phyloP scores from a whole-genome alignment of 2,888 invertebrate species.

The Salpingus planirostris region DNA sequence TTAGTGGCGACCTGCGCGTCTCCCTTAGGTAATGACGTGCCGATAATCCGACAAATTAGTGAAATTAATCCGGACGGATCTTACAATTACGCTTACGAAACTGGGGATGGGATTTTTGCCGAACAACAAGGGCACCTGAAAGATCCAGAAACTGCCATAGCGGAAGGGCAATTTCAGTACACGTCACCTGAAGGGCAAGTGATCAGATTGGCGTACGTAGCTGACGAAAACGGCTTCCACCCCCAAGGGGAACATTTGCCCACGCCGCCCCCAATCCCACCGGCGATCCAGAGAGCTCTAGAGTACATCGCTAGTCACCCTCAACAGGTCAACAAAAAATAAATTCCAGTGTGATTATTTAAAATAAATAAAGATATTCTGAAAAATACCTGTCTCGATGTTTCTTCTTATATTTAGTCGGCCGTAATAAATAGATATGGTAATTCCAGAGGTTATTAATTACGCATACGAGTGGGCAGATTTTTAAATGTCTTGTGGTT shows the following conservation, averaged over 20 bases:
- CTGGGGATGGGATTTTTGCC: constrained; percentile 54
- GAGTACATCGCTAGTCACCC: constrained; percentile 7
- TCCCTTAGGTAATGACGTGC: neutral
- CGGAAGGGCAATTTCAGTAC: constrained; percentile 55
- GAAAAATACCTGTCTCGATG: no score
- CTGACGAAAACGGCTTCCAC: no score
- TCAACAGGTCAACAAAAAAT: no score
- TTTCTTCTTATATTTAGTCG: no score
- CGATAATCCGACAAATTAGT: neutral
- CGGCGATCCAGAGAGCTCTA: constrained; percentile 24
- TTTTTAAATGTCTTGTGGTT: no score
- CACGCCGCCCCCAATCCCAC: constrained; percentile 30
- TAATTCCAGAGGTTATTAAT: no score
- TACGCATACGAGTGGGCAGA: no score
- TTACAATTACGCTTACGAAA: constrained; percentile 51
- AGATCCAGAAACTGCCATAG: constrained; percentile 42
- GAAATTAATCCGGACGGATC: constrained; percentile 52
- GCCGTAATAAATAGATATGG: no score
- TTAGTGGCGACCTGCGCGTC: neutral
- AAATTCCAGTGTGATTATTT: no score
- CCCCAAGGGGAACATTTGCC: no score
- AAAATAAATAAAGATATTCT: no score
- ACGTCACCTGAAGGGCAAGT: constrained; percentile 49
- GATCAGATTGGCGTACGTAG: constrained; percentile 28
- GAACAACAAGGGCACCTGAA: constrained; percentile 49